phyloP scores from a whole-genome alignment of 2,797 vertebrate species.

The Chromobotia macracanthus region DNA sequence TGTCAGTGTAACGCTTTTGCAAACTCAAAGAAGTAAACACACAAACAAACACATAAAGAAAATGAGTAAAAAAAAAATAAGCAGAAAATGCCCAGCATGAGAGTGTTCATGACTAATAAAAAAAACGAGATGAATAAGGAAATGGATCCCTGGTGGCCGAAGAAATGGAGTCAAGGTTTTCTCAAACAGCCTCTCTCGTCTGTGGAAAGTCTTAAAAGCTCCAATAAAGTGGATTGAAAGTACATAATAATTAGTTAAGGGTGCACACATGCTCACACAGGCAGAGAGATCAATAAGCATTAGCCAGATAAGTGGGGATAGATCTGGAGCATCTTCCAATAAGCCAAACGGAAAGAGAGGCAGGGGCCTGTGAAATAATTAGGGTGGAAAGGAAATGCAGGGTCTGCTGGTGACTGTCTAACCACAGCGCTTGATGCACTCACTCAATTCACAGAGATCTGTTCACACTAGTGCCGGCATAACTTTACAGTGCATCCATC shows the following conservation, averaged over 20 bases:
- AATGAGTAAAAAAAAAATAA: too few relatives aligned
- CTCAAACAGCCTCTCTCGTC: constrained; percentile 60
- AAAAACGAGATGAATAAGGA: constrained; percentile 37
- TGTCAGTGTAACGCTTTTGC: too few relatives aligned
- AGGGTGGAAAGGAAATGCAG: constrained; percentile 32
- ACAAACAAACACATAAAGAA: constrained; percentile 7
- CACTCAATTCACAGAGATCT: constrained; percentile 6
- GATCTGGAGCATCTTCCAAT: constrained; percentile 64
- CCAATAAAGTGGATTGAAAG: constrained; percentile 75
- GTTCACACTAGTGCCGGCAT: background rate
- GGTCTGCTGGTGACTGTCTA: constrained; percentile 11
- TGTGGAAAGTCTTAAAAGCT: constrained; percentile 73
- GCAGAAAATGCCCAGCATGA: background rate
- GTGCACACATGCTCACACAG: constrained; percentile 67
- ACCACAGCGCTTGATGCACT: constrained; percentile 26
- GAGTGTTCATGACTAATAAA: constrained; percentile 26
- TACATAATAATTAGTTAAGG: constrained; percentile 80
- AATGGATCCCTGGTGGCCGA: constrained; percentile 60
- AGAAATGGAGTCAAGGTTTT: constrained; percentile 60
- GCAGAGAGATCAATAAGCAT: constrained; percentile 78
- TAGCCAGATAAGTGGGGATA: constrained; percentile 69
- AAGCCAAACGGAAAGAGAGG: constrained; percentile 34
- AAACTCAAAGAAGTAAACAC: background rate
- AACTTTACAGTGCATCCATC: background rate
- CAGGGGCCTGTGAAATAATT: constrained; percentile 32